phyloP scores from a whole-genome alignment of 1,140 invertebrate genomes.

The Anagrus nilaparvatae region DNA sequence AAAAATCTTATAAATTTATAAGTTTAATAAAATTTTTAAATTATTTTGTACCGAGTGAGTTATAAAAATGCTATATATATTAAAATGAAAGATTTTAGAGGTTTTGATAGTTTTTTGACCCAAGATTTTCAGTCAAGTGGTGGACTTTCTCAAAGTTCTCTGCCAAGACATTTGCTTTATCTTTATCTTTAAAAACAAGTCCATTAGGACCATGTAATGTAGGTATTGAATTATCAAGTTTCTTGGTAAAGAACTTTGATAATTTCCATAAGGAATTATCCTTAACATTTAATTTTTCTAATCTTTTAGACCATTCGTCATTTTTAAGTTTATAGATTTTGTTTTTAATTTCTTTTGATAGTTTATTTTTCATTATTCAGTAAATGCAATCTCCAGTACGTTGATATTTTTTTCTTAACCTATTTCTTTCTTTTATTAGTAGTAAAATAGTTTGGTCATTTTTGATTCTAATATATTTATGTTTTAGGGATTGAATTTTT shows the following conservation, averaged over 20 bases:
- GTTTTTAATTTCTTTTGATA: slow-evolving; percentile 1
- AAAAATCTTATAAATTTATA: too few species aligned
- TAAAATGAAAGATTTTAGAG: too few species aligned
- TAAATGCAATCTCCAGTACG: neutral
- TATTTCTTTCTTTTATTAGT: slow-evolving; percentile 4
- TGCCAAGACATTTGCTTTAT: slow-evolving; percentile 10
- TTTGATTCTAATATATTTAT: neutral
- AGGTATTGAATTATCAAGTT: neutral
- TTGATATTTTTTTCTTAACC: slow-evolving; percentile 1
- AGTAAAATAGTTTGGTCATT: too few species aligned
- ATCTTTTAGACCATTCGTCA: slow-evolving; percentile 6
- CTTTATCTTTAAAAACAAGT: neutral
- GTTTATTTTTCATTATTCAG: slow-evolving; percentile 4
- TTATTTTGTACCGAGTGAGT: too few species aligned
- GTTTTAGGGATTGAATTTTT: neutral
- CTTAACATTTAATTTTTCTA: slow-evolving; percentile 9
- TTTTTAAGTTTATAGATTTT: slow-evolving; percentile 6
- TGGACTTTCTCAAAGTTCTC: slow-evolving; percentile 8
- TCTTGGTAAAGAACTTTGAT: slow-evolving; percentile 8
- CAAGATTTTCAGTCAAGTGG: slow-evolving; percentile 2
- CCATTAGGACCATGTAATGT: neutral
- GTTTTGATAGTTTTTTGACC: neutral
- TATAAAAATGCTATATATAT: too few species aligned
- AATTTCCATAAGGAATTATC: slow-evolving; percentile 15
- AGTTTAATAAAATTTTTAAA: too few species aligned